Base-by-base conservation (phyloP, 2,113 vertebrate genomes). In the Coptodon bakossiorum region DNA sequence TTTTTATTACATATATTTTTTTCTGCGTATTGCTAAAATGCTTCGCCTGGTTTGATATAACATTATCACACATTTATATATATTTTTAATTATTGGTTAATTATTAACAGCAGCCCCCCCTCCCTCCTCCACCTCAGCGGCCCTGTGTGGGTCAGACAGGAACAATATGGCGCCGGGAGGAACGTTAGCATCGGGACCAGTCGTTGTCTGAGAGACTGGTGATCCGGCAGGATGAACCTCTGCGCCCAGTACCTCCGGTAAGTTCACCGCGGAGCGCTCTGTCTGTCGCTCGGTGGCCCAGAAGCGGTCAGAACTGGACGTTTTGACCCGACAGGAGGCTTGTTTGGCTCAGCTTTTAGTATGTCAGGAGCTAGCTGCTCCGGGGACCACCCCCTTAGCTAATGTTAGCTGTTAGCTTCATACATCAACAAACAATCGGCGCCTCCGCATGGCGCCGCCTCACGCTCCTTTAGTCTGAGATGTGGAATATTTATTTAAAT, bases 91-190 rank as follows among this genome's bases (percentile, higher is more conserved):
- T 76, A 73, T 11, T 29, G 45, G n/a, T 27, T 73, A 71, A 68
- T 68, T 5, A 38, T 38, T 68, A 68, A 40, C 34, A 38, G n/a
- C n/a, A 68, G 4, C 17, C 6, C 59, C 3, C 36, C 6, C 1
- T 7, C 22, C 17, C 19, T 7, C 22, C 12, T 4, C 40, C 5
- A 6, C 6, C 13, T 3, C 40, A 9, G 38, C 9, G 31, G 82
- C 78, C 40, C 84, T 34, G 43, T 83, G 68, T n/a, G 73, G 57
- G 84, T 92, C 93, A 93, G 81, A 93, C 92, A 94, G 95, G 91
- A 95, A 94, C 96, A 96, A 96, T 36, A 97, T 97, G 96, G 96
- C 96, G 96, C 85, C 96, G 89, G 93, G 86, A 93, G 92, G 68
- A 90, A 85, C 92, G 88, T 89, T 96, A 94, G 94, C 94, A 80